phyloP scores from a whole-genome alignment of 2,113 vertebrate genomes.

The Climacteris rufus region DNA sequence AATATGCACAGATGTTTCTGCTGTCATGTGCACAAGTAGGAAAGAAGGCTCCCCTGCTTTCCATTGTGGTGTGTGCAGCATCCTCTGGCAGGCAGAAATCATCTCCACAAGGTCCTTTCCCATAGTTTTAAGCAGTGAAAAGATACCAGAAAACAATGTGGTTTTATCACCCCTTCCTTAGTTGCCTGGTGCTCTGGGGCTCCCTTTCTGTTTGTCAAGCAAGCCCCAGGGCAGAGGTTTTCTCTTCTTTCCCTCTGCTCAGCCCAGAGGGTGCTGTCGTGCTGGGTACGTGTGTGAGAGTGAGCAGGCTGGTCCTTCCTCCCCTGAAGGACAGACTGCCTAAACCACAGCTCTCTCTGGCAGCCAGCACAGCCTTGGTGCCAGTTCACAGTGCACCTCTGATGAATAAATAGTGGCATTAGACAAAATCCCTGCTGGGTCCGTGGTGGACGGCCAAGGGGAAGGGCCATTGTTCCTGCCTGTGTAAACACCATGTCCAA shows the following conservation, averaged over 20 bases:
- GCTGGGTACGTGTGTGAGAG: not conserved
- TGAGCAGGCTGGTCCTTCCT: not conserved
- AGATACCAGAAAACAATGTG: not conserved
- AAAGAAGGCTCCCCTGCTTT: not conserved
- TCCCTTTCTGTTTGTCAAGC: not conserved
- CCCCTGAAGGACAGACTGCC: not conserved
- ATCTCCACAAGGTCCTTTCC: not conserved
- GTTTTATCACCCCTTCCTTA: not conserved
- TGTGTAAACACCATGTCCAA: not conserved
- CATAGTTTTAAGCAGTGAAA: not conserved
- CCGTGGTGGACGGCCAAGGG: rapidly evolving
- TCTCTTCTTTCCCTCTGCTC: not conserved
- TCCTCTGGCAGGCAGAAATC: not conserved
- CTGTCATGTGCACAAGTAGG: not conserved
- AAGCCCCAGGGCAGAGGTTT: not conserved
- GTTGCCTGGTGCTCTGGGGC: not conserved
- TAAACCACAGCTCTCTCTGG: not conserved
- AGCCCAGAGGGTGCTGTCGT: rapidly evolving
- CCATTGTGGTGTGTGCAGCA: not conserved
- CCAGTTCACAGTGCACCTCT: not conserved
- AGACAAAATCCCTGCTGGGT: not conserved
- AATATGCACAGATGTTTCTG: rapidly evolving
- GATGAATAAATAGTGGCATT: not conserved
- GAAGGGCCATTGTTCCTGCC: not conserved
- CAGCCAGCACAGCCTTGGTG: not conserved